Evolutionary conservation across 2,113 vertebrate genomes (phyloP), one percentile per base, ranked within the genome.

Genomic region (Callipepla californica): DNA sequence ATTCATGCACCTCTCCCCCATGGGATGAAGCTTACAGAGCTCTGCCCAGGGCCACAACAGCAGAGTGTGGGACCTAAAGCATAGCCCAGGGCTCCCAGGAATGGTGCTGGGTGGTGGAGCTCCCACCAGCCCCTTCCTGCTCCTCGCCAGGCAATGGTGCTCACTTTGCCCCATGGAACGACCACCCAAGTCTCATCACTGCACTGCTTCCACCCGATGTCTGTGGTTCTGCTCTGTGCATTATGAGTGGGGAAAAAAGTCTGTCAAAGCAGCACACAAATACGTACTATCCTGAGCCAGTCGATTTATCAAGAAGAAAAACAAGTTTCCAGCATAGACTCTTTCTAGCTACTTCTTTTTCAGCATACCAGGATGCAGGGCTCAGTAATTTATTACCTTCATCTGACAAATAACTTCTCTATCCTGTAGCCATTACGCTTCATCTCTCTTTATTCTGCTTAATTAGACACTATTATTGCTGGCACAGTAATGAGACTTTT

Each of bases 391-490:
- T 94, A 89, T 93, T 67, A 38, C 81, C 87, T 70, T 79, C 3
- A 1, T 55, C 79, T 9, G 25, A 94, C 28, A 0, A 91, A 61
- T 70, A 91, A 91, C 91, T 89, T 85, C 89, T 92, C 92, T 76
- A 17, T 78, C 87, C 95, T 92, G 89, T 85, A 91, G 63, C 93
- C 89, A 94, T 75, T 55, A 70, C 10, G 32, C 91, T 87, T 73
- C 94, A 77, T 77, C 92, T 96, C 92, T 91, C 92, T 95, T 93
- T 74, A 87, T 93, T 95, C 94, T 96, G 96, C 92, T 67, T 91
- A 89, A 92, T 94, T 92, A 94, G 95, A 18, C 55, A 7, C 92
- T 85, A 50, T 94, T 91, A 94, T 91, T 93, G 89, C 94, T 94
- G 94, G 95, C 95, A 89, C 70, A 48, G 85, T 53, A 58, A 89